Evolutionary conservation across 2,113 vertebrate species (phyloP).

Genomic region (Epinephelus cyanopodus): DNA sequence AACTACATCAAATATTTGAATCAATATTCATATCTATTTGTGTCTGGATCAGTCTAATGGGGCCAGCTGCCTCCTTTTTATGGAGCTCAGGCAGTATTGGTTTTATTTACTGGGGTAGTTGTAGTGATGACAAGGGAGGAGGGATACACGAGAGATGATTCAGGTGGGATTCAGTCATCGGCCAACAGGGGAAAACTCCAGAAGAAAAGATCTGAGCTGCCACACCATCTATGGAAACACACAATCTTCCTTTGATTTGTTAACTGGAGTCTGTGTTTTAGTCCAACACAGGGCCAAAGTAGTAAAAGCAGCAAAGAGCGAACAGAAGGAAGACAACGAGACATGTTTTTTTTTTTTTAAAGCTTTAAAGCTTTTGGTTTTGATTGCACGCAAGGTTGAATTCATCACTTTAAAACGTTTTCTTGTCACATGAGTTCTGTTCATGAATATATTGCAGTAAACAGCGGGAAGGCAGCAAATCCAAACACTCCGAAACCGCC

Average conservation of each 20-base stretch:
- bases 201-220: constrained; percentile 14
- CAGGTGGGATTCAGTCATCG: constrained; percentile 31
- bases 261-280: constrained; percentile 11
- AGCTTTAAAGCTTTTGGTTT: constrained; percentile 8
- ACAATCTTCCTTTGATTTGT: constrained; percentile 42
- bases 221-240: constrained; percentile 48
- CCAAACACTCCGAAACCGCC: constrained; percentile 21
- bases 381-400: constrained; percentile 14
- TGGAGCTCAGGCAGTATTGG: constrained; percentile 10
- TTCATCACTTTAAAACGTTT: constrained; percentile 2
- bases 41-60: neutral
- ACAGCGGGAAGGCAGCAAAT: constrained; percentile 37
- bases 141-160: constrained; percentile 24
- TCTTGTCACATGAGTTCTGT: constrained; percentile 17
- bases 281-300: constrained; percentile 12
- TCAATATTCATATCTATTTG: constrained; percentile 27
- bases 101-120: constrained; percentile 22
- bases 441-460: constrained; percentile 43
- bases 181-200: constrained; percentile 30
- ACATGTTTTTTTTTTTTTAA: neutral
- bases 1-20: constrained; percentile 36
- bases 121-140: constrained; percentile 27
- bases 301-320: constrained; percentile 13
- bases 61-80: constrained; percentile 42
- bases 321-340: constrained; percentile 18